Base-by-base conservation (phyloP, 2,113 vertebrate genomes). In the Zonotrichia leucophrys region DNA sequence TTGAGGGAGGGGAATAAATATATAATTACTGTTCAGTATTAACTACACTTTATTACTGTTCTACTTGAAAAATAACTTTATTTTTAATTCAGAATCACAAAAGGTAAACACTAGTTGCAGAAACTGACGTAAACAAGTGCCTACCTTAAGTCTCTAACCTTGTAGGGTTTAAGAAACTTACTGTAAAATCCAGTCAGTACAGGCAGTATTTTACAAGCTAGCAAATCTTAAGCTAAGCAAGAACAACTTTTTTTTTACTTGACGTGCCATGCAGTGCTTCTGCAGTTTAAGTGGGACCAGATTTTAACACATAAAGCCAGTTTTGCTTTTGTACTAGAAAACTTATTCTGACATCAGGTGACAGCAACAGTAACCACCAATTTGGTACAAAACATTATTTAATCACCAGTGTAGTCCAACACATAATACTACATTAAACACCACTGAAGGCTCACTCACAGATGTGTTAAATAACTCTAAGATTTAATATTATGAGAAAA, bases 251-350 rank as follows among this genome's bases (percentile, higher is more conserved):
- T 53, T 44, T 46, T 63, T 72, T 1, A 35, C 33, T 56, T 86
- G 39, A 59, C 4, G 2, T 1, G 4, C 10, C 56, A 47, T 53
- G 28, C 0, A 0, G 11, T 13, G 11, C 37, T 94, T 77, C 66
- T 66, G 10, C 7, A 56, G 49, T 70, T 59, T 47, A 60, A 90
- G 25, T 8, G 7, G 14, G 8, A 7, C 49, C 8, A 55, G 33
- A 91, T 42, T 79, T 62, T 55, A 69, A 83, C 0, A 1, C 9
- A 53, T 15, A 59, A 79, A 69, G 20, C n/a, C 30, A 47, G 30
- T 31, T 91, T 62, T 6, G 2, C 30, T 50, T 91, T 55, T 67
- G 19, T 35, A n/a, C 24, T 31, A 63, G 47, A 82, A 90, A 90
- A 70, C 17, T 16, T 35, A 83, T 62, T 82, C 39, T 60, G 33